Base-by-base conservation (phyloP, 2,888 invertebrate species). In the Syrista parreyssii region DNA sequence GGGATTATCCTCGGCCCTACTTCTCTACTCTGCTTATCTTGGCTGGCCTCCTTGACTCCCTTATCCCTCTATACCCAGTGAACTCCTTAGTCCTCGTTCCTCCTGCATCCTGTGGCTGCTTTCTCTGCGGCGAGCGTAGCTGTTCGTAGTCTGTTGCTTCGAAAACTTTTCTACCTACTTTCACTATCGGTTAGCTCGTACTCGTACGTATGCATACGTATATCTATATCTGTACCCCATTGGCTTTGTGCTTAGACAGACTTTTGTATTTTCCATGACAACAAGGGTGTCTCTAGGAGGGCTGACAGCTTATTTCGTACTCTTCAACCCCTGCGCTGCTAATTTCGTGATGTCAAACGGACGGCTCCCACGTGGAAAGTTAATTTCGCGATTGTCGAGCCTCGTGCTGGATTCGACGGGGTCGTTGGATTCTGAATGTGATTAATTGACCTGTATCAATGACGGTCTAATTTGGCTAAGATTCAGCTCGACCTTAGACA, bases 211-310 rank as follows among this genome's bases (percentile, higher is more conserved):
- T 40, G 15, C 23, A 15, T 40, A 40, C 6, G 23, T 6, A 9
- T 23, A 9, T 32, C 77, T 77, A 77, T 79, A 76, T 79, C 4
- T 6, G 40, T 6, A 55, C 2, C 55, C 9, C 9, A 23, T 23
- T 23, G 23, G 23, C 23, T 55, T 55, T 9, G 55, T 9, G 55
- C 23, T 55, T 23, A 55, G 55, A 15, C 55, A 23, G 55, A 55
- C 55, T 55, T 40, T 55, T 2, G 55, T 23, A 55, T 23, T 55
- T 55, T 9, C 9, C 23, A 23, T 55, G 0, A 23, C 2, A 1
- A 23, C 2, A 55, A 23, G 55, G 55, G 2, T 23, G 23, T 23
- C 9, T 23, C n/a, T 23, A 23, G 9, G 6, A 6, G 55, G 55
- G 23, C 9, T 23, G 23, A 23, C 23, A 23, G 23, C 9, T 15